These are phyloP conservation scores for Nebria brevicollis DNA, from an alignment of 2,888 invertebrate species.

Conservation along the genomic window DNA sequence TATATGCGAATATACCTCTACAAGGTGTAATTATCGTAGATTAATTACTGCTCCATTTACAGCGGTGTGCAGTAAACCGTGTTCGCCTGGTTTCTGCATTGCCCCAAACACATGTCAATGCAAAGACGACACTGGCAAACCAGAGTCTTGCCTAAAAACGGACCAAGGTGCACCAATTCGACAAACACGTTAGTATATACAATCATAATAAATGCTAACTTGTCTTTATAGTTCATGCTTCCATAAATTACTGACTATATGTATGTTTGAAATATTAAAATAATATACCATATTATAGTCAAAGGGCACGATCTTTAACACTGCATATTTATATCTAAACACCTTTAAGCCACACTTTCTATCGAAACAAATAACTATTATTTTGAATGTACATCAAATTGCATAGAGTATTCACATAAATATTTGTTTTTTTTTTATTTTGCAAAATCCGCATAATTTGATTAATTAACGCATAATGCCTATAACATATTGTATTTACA, in stretches of 20 bases:
- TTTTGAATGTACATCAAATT: not conserved
- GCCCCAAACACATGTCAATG: constrained; percentile 86
- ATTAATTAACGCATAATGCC: too few species aligned
- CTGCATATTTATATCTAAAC: not conserved
- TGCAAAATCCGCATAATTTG: too few species aligned
- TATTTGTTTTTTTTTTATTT: too few species aligned
- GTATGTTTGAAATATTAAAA: too few species aligned
- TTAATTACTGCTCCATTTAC: constrained; percentile 52
- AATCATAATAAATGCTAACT: too few species aligned
- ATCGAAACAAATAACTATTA: not conserved
- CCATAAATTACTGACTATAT: too few species aligned
- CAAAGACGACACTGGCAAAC: constrained; percentile 72
- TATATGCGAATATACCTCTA: not conserved
- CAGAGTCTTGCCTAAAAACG: constrained; percentile 64
- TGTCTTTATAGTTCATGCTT: too few species aligned
- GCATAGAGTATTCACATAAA: not conserved
- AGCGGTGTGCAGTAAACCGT: constrained; percentile 80
- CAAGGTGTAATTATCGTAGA: not conserved
- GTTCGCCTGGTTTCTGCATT: constrained; percentile 75
- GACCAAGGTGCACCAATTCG: not conserved
- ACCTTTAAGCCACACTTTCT: not conserved
- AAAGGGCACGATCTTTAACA: not conserved
- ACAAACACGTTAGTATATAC: not conserved
- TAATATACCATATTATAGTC: not conserved
- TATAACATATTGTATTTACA: not conserved